Evolutionary conservation across 2,113 vertebrate genomes (phyloP).

Genomic region (Sciurus niger): DNA sequence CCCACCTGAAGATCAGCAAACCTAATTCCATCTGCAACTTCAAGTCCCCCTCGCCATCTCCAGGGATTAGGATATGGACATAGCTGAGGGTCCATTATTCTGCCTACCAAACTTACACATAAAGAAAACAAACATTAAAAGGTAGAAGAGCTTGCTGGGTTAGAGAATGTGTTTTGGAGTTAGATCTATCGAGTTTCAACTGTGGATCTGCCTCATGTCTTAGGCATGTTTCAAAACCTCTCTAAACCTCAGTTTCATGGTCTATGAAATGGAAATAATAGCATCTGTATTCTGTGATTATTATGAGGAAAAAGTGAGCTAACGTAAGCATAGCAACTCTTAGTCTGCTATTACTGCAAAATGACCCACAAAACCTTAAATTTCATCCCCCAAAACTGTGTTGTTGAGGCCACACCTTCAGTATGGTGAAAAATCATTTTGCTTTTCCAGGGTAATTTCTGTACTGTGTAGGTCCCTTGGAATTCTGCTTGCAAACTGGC

Average conservation of each 20-base stretch:
- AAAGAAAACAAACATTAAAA: neutral
- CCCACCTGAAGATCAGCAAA: neutral
- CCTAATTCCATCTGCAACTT: neutral
- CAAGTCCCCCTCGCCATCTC: neutral
- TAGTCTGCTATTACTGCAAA: neutral
- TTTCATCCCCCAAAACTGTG: neutral
- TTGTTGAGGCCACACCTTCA: neutral
- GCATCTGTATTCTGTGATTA: neutral
- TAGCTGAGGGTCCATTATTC: neutral
- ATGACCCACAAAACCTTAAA: neutral
- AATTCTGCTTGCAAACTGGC: slow-evolving; percentile 25
- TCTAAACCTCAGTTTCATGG: neutral
- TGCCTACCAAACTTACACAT: neutral
- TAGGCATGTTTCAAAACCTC: neutral
- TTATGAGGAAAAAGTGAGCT: neutral
- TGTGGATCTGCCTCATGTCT: neutral
- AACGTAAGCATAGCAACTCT: neutral
- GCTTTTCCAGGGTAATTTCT: slow-evolving; percentile 21
- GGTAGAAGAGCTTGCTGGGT: neutral
- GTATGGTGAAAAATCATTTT: slow-evolving; percentile 43
- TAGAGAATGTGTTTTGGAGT: neutral
- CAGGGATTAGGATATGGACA: neutral
- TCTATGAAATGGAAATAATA: neutral
- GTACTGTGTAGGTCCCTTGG: neutral
- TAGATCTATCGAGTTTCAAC: neutral